Base-by-base conservation (phyloP, 2,797 vertebrate genomes). In the Dallia pectoralis region DNA sequence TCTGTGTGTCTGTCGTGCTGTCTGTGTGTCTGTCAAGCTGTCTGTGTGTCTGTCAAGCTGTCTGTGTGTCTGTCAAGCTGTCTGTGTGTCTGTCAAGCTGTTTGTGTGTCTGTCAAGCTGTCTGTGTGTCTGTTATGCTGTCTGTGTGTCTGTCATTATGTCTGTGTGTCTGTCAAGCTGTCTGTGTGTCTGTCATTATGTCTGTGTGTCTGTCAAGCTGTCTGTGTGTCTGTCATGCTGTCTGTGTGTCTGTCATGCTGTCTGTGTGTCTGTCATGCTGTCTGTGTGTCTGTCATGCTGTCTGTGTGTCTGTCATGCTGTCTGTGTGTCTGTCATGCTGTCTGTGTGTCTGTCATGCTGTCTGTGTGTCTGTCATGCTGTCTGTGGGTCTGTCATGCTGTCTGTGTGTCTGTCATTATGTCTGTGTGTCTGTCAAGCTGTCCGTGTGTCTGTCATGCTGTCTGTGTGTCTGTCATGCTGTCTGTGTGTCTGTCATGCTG, bases 131-230 rank as follows among this genome's bases (percentile, higher is more conserved):
- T 36, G 33, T 36, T n/a, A n/a, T n/a, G n/a, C n/a, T n/a, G n/a
- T n/a, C n/a, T n/a, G 33, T 36, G 3, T 36, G 33, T 36, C 33
- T 36, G 33, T 36, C 33, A 36, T 36, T 36, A 3, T 36, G 33
- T 36, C 33, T 3, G 33, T 36, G 30, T 70, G 69, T 70, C 51
- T 61, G 69, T 70, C 51, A 59, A 30, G 22, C 18, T 61, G 29
- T 63, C 44, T 53, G 56, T 47, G 71, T 73, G 61, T 72, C 33
- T 51, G n/a, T n/a, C n/a, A n/a, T n/a, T n/a, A n/a, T n/a, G n/a
- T n/a, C n/a, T n/a, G n/a, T 40, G 9, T 40, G 5, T 40, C 36
- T 40, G 36, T 9, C 6, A 9, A 3, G 6, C 33, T 36, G 33
- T 36, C n/a, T n/a, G 33, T 36, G 3, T 36, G 33, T 36, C 33